These are phyloP conservation scores for Nematostella vectensis DNA, from an alignment of 92 coral and sea anemone species.

Conservation along the genomic window DNA sequence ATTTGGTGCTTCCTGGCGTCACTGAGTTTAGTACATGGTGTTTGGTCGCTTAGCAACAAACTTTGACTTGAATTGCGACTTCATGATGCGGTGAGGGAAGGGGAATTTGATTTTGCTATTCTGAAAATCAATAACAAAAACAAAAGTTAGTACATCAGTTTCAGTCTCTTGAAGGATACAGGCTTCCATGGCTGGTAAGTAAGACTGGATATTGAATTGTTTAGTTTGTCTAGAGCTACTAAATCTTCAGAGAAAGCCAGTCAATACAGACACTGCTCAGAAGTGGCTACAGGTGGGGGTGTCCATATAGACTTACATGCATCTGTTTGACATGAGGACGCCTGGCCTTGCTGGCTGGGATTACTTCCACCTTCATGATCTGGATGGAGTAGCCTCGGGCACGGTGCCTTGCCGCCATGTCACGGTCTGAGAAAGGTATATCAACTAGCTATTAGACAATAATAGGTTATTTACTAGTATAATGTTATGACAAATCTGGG, in stretches of 20 bases:
- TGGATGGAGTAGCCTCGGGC: slow-evolving; percentile 90
- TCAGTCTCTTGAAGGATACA: too few relatives aligned
- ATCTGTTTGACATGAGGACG: slow-evolving; percentile 91
- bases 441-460: too few relatives aligned
- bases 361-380: slow-evolving; percentile 80
- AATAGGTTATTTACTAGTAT: too few relatives aligned
- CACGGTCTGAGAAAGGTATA: too few relatives aligned
- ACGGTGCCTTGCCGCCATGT: slow-evolving; percentile 99
- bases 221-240: too few relatives aligned
- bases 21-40: slow-evolving; percentile 61
- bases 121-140: slow-evolving; percentile 31
- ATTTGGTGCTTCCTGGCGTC: too few relatives aligned
- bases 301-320: slow-evolving; percentile 64
- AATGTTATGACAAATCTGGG: not conserved
- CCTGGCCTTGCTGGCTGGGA: slow-evolving; percentile 82
- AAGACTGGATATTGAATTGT: too few relatives aligned
- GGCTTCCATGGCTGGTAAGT: too few relatives aligned
- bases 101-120: slow-evolving; percentile 90
- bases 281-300: too few relatives aligned
- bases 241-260: too few relatives aligned
- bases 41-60: slow-evolving; percentile 98
- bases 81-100: slow-evolving; percentile 89
- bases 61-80: slow-evolving; percentile 88
- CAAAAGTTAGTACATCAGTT: not conserved
- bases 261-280: too few relatives aligned